Conservation (phyloP, 2,888 invertebrate species). For the Leptogaster cylindrica region DNA sequence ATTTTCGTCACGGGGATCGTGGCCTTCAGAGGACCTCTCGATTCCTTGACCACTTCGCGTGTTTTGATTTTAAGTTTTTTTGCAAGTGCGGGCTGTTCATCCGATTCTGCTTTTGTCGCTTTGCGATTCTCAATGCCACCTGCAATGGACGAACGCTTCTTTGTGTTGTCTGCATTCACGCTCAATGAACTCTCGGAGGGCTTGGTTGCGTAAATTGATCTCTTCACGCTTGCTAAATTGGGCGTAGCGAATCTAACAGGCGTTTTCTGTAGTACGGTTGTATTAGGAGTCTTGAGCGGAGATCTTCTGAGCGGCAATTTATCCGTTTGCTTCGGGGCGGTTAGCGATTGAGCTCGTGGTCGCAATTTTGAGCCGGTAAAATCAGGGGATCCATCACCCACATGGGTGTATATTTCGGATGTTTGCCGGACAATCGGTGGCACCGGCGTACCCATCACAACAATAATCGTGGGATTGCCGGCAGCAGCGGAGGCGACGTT, state of each 20-base stretch:
- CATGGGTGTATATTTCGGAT: neutral
- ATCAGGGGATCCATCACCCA: constrained; percentile 32
- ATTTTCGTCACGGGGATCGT: constrained; percentile 41
- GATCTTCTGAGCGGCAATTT: neutral
- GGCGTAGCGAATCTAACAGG: neutral
- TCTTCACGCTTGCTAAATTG: neutral
- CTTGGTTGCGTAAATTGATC: constrained; percentile 29
- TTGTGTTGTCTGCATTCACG: neutral
- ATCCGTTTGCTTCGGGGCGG: constrained; percentile 41
- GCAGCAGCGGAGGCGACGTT: constrained; percentile 39
- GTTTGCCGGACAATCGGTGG: neutral
- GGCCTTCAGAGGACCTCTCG: constrained; percentile 42
- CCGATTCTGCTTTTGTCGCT: neutral
- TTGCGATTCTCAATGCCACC: neutral
- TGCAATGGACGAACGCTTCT: neutral
- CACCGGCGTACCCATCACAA: constrained; percentile 42
- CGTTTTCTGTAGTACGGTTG: neutral
- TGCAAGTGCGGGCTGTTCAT: constrained; percentile 4
- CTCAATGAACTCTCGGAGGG: neutral
- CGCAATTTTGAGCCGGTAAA: constrained; percentile 3
- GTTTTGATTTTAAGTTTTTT: constrained; percentile 19
- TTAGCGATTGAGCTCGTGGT: constrained; percentile 42
- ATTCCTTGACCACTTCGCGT: constrained; percentile 3
- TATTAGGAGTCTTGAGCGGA: neutral
- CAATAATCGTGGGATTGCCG: constrained; percentile 45